Evolutionary conservation across 2,113 vertebrate genomes (phyloP).

Genomic region (Dermatemys mawii): DNA sequence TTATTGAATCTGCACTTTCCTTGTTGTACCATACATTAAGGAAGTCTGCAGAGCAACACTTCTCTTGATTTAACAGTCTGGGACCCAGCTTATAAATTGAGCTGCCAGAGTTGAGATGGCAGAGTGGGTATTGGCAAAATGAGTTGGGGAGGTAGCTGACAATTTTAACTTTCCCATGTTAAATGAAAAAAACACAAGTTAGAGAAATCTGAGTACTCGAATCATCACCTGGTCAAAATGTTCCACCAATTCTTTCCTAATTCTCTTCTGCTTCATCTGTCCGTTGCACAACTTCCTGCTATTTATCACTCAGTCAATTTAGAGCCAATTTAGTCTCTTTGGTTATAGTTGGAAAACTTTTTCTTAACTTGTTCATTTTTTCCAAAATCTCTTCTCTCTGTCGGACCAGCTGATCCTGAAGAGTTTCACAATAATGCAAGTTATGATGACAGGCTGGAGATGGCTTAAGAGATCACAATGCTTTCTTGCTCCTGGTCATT

Average conservation of each 20-base stretch:
- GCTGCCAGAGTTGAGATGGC: not conserved
- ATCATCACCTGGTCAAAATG: fast-evolving
- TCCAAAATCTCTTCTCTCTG: not conserved
- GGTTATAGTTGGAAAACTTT: not conserved
- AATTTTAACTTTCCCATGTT: fast-evolving
- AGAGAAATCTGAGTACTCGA: not conserved
- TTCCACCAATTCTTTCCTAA: not conserved
- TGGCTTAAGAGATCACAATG: not conserved
- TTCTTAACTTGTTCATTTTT: fast-evolving
- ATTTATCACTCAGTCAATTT: not conserved
- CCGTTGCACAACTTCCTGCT: not conserved
- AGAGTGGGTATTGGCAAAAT: not conserved
- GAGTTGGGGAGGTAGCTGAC: not conserved
- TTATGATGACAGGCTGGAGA: not conserved
- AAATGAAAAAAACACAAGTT: not conserved
- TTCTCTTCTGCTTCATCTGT: not conserved
- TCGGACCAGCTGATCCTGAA: not conserved
- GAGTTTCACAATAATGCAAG: fast-evolving
- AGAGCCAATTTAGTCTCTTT: not conserved
- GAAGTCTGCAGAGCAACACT: too few relatives aligned
- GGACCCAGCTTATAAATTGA: not conserved
- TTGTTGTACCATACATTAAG: not conserved
- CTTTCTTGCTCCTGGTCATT: not conserved
- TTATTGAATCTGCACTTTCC: fast-evolving
- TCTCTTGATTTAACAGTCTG: not conserved